Evolutionary conservation across 1,140 invertebrate genomes (phyloP).

Genomic region (Apis laboriosa): DNA sequence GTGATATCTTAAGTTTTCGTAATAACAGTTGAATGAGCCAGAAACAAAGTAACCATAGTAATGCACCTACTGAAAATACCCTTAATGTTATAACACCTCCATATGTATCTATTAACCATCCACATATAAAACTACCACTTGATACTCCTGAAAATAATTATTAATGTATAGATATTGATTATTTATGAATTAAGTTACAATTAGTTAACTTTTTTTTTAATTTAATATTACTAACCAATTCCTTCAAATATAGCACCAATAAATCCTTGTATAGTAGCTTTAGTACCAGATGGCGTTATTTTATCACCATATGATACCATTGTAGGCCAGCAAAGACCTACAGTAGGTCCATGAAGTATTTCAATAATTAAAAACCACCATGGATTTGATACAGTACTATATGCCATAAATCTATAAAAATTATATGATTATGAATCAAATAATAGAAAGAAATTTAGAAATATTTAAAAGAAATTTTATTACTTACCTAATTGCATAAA

Average conservation of each 20-base stretch:
- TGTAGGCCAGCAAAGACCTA: conserved; percentile 93
- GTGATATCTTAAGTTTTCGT: conserved; percentile 72
- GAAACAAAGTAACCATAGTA: conserved; percentile 85
- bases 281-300: conserved; percentile 91
- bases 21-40: conserved; percentile 82
- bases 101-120: conserved; percentile 83
- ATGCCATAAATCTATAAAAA: conserved; percentile 88
- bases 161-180: conserved; percentile 17
- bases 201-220: not conserved
- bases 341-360: conserved; percentile 92
- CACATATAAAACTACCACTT: conserved; percentile 88
- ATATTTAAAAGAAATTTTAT: conserved; percentile 15
- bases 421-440: not conserved
- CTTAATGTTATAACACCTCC: conserved; percentile 86
- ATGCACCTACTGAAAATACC: conserved; percentile 86
- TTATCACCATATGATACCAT: conserved; percentile 94
- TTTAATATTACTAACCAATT: conserved; percentile 81
- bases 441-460: conserved; percentile 31
- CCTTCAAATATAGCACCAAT: conserved; percentile 94
- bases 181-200: not conserved
- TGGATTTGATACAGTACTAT: conserved; percentile 89
- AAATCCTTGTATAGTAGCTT: conserved; percentile 92
- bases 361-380: conserved; percentile 93
- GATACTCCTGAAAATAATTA: conserved; percentile 83
- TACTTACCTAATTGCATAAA: conserved; percentile 75